Evolutionary conservation across 2,797 vertebrate species (phyloP), one percentile per base, ranked within the genome.

Genomic region (Coracias cyanogaster): DNA sequence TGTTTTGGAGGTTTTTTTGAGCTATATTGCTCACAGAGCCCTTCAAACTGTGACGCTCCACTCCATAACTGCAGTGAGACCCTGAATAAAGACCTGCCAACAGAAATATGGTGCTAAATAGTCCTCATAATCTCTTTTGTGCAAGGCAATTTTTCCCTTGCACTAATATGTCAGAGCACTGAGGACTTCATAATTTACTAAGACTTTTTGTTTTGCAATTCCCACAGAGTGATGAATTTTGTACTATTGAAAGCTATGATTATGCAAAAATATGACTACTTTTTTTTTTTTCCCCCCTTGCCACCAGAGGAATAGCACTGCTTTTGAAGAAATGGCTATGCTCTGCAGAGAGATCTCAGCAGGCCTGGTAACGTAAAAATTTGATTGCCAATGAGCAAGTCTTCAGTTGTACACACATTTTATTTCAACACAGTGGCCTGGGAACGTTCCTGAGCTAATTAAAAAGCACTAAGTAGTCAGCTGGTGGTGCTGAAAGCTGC

Each of bases 171-270:
- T 65, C 91, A 69, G 45, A 77, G 74, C 57, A 52, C 57, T 16
- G 45, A 87, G 26, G 21, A 69, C n/a, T 69, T 96, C 2, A 0
- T 49, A 24, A 37, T 69, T 43, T 71, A 60, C 33, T 21, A 55
- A 82, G 83, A 64, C 28, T 46, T 73, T 64, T 93, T 92, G 74
- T 74, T 89, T 89, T 64, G 41, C 58, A 8, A 13, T 94, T 94
- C 90, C 89, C 86, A 78, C 37, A 39, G 52, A 89, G 90, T 43
- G 7, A 13, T 67, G 41, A 61, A 78, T 96, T 96, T 77, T 73
- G 73, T 91, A 11, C 29, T 80, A 31, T 79, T 78, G 79, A 74
- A 96, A 92, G 82, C 71, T 54, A 52, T 85, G 89, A 93, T 91
- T 82, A 92, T 85, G 91, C 86, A 97, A 93, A 95, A 95, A 87